Evolutionary conservation across 53 echinoderm and acorn worm species (phyloP).

Genomic region (Holothuria scabra): DNA sequence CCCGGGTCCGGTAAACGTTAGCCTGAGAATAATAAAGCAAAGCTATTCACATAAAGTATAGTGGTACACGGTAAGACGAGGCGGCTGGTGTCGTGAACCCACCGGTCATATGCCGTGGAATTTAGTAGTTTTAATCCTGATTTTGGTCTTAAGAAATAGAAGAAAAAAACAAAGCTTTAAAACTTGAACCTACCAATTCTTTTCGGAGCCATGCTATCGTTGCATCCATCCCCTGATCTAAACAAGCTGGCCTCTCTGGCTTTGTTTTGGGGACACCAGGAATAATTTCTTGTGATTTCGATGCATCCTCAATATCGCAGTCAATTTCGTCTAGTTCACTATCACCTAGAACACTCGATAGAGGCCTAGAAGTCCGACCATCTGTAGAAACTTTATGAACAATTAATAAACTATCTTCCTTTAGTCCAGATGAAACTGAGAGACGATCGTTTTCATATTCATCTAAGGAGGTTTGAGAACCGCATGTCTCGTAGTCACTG

Average conservation of each 20-base stretch:
- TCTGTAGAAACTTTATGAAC: slow-evolving; percentile 12
- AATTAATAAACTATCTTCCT: not conserved
- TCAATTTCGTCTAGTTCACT: slow-evolving; percentile 30
- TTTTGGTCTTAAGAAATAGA: too few species aligned
- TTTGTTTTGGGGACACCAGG: not conserved
- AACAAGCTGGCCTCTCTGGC: slow-evolving; percentile 31
- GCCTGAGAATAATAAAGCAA: too few species aligned
- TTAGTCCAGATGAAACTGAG: slow-evolving; percentile 6
- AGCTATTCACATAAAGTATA: too few species aligned
- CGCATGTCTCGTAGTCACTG: slow-evolving; percentile 47
- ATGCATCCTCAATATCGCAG: not conserved
- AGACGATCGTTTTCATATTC: slow-evolving; percentile 37
- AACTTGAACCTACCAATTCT: slow-evolving; percentile 30
- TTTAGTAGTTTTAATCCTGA: too few species aligned
- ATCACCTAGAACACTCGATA: slow-evolving; percentile 34
- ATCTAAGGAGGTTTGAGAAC: slow-evolving; percentile 40
- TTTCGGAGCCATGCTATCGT: slow-evolving; percentile 25
- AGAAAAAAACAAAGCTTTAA: too few species aligned
- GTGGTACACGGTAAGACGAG: too few species aligned
- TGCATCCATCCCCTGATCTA: slow-evolving; percentile 43
- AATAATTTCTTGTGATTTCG: not conserved
- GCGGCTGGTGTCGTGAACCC: too few species aligned
- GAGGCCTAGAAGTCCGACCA: slow-evolving; percentile 32
- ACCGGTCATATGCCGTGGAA: too few species aligned
- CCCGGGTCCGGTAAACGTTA: too few species aligned